Evolutionary conservation across 1,140 invertebrate genomes (phyloP), one percentile per base, ranked within the genome.

Genomic region (Phymastichus coffea): DNA sequence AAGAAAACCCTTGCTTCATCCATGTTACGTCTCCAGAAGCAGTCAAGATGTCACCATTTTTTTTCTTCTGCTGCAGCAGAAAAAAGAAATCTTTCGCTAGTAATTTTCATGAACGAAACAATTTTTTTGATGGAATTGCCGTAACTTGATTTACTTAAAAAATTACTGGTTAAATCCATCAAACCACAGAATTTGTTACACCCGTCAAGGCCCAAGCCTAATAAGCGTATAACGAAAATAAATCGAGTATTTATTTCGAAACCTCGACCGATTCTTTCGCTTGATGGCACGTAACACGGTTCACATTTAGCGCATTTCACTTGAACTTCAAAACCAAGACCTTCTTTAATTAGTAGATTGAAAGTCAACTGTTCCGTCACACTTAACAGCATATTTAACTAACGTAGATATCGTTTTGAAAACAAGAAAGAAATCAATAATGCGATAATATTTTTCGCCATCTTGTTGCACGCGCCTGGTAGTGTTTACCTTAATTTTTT

Each of bases 381-480:
- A 47, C 28, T 46, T 12, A 19, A 22, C 37, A 41, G 26, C n/a
- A n/a, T n/a, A 56, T 30, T 56, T 46, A 4, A 56, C 54, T 6
- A 56, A 41, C n/a, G 20, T 56, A 20, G 54, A 41, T 25, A 56
- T 44, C 0, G 20, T 35, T 17, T 38, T 9, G 23, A 56, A 46
- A 12, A 46, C 54, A 28, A 56, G 28, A 9, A 56, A 47, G 44
- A 56, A 56, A 46, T 56, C 41, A n/a, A 56, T 56, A 37, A 52
- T 52, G 4, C 33, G 9, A 52, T 52, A 37, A 37, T 33, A 30
- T 25, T 33, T 52, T 14, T 52, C 49, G 2, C 8, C 2, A 52
- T 37, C 25, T 37, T 52, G 26, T 10, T 12, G 49, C 19, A 52
- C n/a, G 4, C 19, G n/a, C 8, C 2, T 33, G 4, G 9, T 15